Conservation (phyloP, 2,797 vertebrate species). For the Chiroxiphia lanceolata region DNA sequence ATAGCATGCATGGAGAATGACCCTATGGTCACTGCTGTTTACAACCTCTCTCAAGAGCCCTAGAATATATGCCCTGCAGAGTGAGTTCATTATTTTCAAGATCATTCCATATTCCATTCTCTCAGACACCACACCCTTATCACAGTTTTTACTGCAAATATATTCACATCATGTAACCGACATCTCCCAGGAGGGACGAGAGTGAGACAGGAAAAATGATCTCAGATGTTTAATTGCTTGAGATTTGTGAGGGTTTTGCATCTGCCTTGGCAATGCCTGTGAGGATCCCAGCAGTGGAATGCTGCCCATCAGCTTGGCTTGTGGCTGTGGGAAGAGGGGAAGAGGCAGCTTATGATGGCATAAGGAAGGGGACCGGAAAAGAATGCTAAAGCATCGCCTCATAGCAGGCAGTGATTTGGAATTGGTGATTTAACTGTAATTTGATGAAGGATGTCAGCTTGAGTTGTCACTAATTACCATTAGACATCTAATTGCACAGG, state of each 20-base stretch:
- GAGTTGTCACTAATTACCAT: not conserved
- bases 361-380: not conserved
- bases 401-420: not conserved
- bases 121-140: constrained; percentile 7
- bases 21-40: not conserved
- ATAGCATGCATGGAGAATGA: not conserved
- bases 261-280: not conserved
- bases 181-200: not conserved
- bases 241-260: not conserved
- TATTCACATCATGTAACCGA: not conserved
- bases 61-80: not conserved
- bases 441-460: not conserved
- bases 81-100: not conserved
- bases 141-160: not conserved
- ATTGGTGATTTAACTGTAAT: not conserved
- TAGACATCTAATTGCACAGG: constrained; percentile 12
- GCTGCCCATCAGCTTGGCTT: not conserved
- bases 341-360: not conserved
- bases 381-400: not conserved
- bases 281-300: not conserved
- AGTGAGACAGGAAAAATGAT: not conserved
- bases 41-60: not conserved
- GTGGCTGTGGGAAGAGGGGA: not conserved
- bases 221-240: not conserved
- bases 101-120: not conserved